phyloP scores from a whole-genome alignment of 2,113 vertebrate genomes.

The Ailurus styani region DNA sequence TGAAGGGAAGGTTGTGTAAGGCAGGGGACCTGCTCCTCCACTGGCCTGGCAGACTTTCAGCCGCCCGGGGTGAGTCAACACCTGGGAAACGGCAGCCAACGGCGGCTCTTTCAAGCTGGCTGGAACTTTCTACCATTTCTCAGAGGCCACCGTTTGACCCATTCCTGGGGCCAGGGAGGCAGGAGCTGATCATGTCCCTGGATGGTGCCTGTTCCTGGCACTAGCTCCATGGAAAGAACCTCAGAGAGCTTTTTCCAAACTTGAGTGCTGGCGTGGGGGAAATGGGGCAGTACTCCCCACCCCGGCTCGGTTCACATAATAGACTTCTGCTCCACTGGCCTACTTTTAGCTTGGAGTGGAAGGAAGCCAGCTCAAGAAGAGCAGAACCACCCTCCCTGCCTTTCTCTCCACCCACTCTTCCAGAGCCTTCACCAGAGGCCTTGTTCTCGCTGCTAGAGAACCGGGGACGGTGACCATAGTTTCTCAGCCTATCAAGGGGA shows the following conservation, averaged over 20 bases:
- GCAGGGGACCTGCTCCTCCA: background rate
- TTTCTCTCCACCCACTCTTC: background rate
- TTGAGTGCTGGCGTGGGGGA: background rate
- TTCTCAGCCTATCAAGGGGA: conserved; percentile 62
- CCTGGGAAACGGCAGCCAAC: background rate
- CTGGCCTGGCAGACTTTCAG: conserved; percentile 39
- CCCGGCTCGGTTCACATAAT: background rate
- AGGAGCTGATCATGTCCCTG: background rate
- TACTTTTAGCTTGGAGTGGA: background rate
- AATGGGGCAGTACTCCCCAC: background rate
- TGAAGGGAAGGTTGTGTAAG: conserved; percentile 19
- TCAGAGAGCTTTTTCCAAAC: background rate
- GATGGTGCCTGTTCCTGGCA: background rate
- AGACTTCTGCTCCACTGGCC: background rate
- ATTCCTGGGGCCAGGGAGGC: conserved; percentile 10
- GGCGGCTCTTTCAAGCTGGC: background rate
- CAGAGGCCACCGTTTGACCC: conserved; percentile 17
- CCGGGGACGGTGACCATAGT: background rate
- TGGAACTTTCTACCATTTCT: background rate
- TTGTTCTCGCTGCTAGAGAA: background rate
- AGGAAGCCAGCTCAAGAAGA: background rate
- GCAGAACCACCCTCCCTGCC: background rate
- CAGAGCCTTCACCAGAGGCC: conserved; percentile 32
- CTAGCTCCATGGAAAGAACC: background rate
- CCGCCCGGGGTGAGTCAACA: conserved; percentile 55